Base-by-base conservation (phyloP, 2,113 vertebrate genomes). In the Dasyornis broadbenti region DNA sequence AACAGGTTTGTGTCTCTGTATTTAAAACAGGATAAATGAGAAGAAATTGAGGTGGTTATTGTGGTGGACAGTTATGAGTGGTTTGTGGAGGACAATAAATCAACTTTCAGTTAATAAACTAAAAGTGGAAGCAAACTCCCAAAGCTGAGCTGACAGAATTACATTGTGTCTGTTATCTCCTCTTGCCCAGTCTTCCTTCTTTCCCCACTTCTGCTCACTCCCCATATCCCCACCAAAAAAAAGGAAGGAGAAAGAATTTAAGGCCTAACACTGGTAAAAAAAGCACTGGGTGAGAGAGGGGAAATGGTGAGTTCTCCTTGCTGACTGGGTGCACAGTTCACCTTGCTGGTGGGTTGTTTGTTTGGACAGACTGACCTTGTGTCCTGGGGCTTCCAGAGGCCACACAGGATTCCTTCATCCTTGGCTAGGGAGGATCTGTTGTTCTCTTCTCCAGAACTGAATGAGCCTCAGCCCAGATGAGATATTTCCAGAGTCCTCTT, bases 281-380 rank as follows among this genome's bases (percentile, higher is more conserved):
- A 37, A 81, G 47, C 28, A 0, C 10, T 31, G 9, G 19, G 15
- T 49, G 45, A 14, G 8, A 14, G 53, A 47, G 47, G n/a, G 65
- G 52, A n/a, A 17, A 10, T 4, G 0, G 0, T 24, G 66, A 76
- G 47, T 39, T 59, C 17, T 28, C 1, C 0, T 9, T 60, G 73
- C 64, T 73, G 50, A 21, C 45, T 50, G 50, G 11, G n/a, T 23
- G 42, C 42, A 11, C 44, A 4, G n/a, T n/a, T n/a, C n/a, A n/a
- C n/a, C n/a, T n/a, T n/a, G n/a, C n/a, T n/a, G 56, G 22, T 33
- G 61, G 7, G 33, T 5, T 68, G 22, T 37, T 61, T 21, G 57
- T 49, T 71, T 49, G 24, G 35, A 23, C 20, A 2, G 33, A 2
- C 6, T 15, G 18, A 23, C 35, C 31, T 49, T n/a, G 18, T 33